Evolutionary conservation across 2,888 invertebrate species (phyloP).

Genomic region (Alcis repandata): DNA sequence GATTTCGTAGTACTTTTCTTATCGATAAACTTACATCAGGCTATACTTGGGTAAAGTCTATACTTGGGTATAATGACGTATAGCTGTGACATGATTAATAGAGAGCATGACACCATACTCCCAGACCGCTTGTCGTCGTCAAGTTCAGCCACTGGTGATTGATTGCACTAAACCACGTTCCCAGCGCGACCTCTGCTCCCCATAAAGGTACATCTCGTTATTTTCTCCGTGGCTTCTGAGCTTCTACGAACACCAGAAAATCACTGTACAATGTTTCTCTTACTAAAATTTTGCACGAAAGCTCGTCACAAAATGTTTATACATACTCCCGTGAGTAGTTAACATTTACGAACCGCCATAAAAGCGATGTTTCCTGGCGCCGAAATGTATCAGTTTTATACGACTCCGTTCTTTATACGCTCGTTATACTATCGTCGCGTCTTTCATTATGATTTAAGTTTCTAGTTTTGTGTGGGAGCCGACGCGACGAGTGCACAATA

Average conservation of each 20-base stretch:
- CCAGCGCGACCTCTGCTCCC: constrained; percentile 48
- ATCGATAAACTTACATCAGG: background rate
- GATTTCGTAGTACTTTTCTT: too few relatives aligned
- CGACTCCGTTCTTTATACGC: constrained; percentile 41
- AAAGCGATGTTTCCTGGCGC: constrained; percentile 61
- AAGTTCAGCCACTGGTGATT: constrained; percentile 62
- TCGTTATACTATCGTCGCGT: constrained; percentile 43
- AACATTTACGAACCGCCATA: constrained; percentile 65
- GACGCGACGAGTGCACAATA: constrained; percentile 45
- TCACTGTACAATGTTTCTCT: constrained; percentile 70
- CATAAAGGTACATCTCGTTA: constrained; percentile 61
- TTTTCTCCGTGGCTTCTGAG: constrained; percentile 42
- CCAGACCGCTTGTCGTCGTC: constrained; percentile 44
- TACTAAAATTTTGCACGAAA: constrained; percentile 53
- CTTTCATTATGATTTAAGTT: constrained; percentile 31
- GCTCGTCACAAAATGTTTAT: constrained; percentile 65
- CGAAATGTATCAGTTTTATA: constrained; percentile 53
- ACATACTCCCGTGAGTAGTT: constrained; percentile 57
- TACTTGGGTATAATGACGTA: background rate
- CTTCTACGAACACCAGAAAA: constrained; percentile 57
- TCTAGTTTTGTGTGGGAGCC: constrained; percentile 13
- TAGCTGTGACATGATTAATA: constrained; percentile 40
- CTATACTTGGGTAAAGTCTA: background rate
- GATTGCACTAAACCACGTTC: constrained; percentile 59
- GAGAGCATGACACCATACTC: constrained; percentile 51